Conservation (phyloP, 2,888 invertebrate genomes). For the Drosophila antonietae region DNA sequence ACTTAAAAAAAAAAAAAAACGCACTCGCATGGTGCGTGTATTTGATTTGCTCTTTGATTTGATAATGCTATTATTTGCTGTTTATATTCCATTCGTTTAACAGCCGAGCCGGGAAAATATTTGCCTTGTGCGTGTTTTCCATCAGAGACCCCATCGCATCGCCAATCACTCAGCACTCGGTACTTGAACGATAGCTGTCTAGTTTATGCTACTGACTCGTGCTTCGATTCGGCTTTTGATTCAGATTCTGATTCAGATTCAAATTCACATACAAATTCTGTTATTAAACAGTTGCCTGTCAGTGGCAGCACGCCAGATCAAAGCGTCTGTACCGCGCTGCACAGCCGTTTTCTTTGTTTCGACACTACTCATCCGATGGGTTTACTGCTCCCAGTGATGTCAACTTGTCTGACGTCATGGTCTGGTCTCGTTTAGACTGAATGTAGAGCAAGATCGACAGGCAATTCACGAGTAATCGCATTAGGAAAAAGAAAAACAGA, state of each 20-base stretch:
- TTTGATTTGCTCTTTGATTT: conserved; percentile 67
- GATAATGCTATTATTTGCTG: conserved; percentile 73
- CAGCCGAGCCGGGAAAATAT: conserved; percentile 45
- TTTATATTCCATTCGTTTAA: conserved; percentile 61
- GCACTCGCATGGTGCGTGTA: conserved; percentile 35
- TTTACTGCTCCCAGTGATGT: conserved; percentile 49
- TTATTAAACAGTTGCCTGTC: conserved; percentile 52
- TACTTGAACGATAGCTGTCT: conserved; percentile 5
- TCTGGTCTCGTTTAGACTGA: neutral
- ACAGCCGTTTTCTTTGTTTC: conserved; percentile 60
- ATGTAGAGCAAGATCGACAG: conserved; percentile 57
- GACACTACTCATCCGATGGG: conserved; percentile 12
- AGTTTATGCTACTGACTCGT: neutral
- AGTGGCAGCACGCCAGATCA: conserved; percentile 72
- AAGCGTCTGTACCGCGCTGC: conserved; percentile 40
- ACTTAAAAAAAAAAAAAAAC: conserved; percentile 14
- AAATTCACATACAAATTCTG: conserved; percentile 14
- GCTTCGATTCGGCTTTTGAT: conserved; percentile 2
- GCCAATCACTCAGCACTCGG: conserved; percentile 11
- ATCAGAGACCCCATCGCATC: conserved; percentile 47
- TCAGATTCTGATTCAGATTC: conserved; percentile 4
- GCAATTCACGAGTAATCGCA: conserved; percentile 24
- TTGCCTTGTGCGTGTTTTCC: conserved; percentile 52
- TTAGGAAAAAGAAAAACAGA: neutral
- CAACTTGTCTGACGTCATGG: conserved; percentile 64